phyloP scores from a whole-genome alignment of 2,797 vertebrate species.

The Pipistrellus nathusii region DNA sequence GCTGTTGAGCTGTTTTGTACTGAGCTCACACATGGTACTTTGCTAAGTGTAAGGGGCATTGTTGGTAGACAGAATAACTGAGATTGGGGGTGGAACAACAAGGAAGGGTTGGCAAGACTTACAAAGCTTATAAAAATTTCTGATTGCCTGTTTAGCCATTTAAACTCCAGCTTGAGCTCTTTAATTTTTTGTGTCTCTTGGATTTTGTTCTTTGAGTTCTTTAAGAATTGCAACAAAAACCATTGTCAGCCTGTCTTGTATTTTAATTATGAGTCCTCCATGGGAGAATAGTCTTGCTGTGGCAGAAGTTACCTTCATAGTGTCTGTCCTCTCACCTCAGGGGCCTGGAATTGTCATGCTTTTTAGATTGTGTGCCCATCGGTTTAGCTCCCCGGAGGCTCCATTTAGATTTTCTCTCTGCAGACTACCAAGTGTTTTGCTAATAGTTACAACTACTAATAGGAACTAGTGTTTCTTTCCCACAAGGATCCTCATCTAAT shows the following conservation, averaged over 20 bases:
- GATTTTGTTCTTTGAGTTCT: slow-evolving; percentile 35
- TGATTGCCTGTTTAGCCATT: not conserved
- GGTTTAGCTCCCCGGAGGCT: not conserved
- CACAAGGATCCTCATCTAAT: not conserved
- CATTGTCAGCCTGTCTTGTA: not conserved
- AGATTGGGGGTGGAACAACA: not conserved
- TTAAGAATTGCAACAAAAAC: not conserved
- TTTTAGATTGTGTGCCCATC: not conserved
- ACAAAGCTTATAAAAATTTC: not conserved
- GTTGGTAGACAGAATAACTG: slow-evolving; percentile 19
- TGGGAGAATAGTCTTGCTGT: not conserved
- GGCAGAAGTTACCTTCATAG: not conserved
- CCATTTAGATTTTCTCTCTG: not conserved
- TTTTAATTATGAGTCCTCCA: slow-evolving; percentile 28
- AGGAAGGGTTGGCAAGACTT: not conserved
- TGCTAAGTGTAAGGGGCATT: not conserved
- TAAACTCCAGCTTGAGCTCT: not conserved
- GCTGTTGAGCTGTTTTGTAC: not conserved
- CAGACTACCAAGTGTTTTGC: not conserved
- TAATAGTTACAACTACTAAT: not conserved
- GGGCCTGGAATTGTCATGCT: not conserved
- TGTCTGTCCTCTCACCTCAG: not conserved
- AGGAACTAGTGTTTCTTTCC: not conserved
- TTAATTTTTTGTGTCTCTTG: not conserved
- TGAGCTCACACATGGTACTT: not conserved